phyloP scores from a whole-genome alignment of 2,888 invertebrate genomes.

The Andrena dorsata region DNA sequence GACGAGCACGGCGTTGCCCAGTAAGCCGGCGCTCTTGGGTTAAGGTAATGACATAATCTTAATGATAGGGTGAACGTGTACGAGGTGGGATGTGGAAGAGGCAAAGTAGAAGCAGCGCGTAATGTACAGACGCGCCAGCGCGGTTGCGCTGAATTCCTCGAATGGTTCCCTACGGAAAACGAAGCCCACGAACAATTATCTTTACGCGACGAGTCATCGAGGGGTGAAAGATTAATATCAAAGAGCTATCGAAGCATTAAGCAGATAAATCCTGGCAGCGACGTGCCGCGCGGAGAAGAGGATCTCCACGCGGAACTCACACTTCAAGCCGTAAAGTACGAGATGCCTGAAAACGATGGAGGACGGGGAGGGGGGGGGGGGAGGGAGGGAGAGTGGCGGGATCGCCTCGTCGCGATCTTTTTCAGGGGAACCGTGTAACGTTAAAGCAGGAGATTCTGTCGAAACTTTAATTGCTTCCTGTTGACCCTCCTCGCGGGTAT shows the following conservation, averaged over 20 bases:
- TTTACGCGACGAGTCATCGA: too few relatives aligned
- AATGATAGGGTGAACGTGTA: constrained; percentile 28
- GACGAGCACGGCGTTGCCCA: constrained; percentile 7
- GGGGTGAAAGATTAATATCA: too few relatives aligned
- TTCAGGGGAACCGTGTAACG: constrained; percentile 27
- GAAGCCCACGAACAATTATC: too few relatives aligned
- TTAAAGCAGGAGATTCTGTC: constrained; percentile 61
- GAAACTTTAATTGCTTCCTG: constrained; percentile 79
- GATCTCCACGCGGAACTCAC: too few relatives aligned
- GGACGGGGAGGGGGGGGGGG: neutral
- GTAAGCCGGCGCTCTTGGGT: constrained; percentile 26
- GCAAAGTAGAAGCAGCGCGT: neutral
- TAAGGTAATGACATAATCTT: constrained; percentile 62
- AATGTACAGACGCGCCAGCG: neutral
- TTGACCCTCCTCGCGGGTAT: constrained; percentile 72
- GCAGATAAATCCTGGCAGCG: neutral
- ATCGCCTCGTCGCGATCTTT: constrained; percentile 32
- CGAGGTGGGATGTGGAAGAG: too few relatives aligned
- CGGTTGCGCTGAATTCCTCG: too few relatives aligned
- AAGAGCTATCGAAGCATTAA: too few relatives aligned
- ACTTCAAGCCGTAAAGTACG: too few relatives aligned
- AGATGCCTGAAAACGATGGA: constrained; percentile 23
- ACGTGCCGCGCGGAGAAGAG: neutral
- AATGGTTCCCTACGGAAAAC: too few relatives aligned
- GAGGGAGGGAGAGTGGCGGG: neutral